A percentile compares a stretch with the other conserved stretches of the same genome.
phyloP scores from a whole-genome alignment of 2,888 invertebrate species.

The Dugesia japonica region DNA sequence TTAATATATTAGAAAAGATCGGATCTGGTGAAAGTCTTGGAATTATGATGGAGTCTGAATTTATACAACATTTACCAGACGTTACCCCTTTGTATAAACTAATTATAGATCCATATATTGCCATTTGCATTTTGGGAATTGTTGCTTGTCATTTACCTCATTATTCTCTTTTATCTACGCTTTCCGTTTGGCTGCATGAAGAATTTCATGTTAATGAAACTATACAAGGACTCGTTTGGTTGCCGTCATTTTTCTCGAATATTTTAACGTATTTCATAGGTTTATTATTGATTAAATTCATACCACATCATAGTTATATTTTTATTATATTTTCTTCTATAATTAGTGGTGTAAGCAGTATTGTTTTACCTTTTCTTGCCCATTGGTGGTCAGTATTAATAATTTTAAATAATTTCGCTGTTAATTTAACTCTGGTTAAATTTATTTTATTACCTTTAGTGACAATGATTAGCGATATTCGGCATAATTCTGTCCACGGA shows the following conservation, averaged over 20 bases:
- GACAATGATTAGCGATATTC: background rate
- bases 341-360: background rate
- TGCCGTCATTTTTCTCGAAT: background rate
- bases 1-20: background rate
- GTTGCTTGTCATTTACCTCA: background rate
- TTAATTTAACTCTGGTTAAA: background rate
- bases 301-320: background rate
- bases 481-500: conserved; percentile 15
- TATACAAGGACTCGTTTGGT: background rate
- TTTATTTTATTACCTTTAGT: background rate
- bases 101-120: background rate
- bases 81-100: background rate
- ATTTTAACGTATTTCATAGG: background rate
- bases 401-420: background rate
- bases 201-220: background rate
- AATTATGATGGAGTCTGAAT: background rate
- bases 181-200: background rate
- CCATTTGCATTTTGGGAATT: background rate
- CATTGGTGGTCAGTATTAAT: background rate
- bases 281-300: background rate
- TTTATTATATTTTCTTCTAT: background rate
- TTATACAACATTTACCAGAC: background rate
- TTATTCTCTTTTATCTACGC: background rate
- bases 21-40: background rate
- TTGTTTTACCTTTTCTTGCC: background rate